Evolutionary conservation across 2,888 invertebrate species (phyloP), one percentile per base, ranked within the genome.

Genomic region (Metacarcinus magister): DNA sequence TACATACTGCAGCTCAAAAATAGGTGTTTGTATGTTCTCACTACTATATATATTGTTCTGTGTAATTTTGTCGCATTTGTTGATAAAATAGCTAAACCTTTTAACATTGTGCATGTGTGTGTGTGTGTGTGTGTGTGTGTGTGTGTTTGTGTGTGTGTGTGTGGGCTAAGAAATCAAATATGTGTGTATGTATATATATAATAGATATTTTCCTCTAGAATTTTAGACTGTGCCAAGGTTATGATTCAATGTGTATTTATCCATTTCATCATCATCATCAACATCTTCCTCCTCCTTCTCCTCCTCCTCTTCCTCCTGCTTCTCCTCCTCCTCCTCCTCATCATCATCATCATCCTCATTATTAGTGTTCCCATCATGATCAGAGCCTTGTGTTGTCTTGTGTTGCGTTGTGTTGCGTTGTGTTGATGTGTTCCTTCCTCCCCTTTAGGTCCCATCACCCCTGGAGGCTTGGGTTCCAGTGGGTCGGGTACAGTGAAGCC

Each of bases 401-500:
- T 92, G 92, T 44, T 60, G 28, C 39, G 23, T 3, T 92, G 92
- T 54, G 23, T 23, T 48, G 46, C 13, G 39, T 89, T 39, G 39
- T 92, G 92, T 44, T 60, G 28, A 67, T 4, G 23, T 93, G 54
- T 23, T 23, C n/a, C 23, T 32, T 19, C 44, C 39, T 5, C 23
- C 8, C 39, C 44, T 23, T 5, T 60, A 96, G 96, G 96, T 44
- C 60, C 95, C 39, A 93, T 96, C 43, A 96, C 96, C 28, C 96
- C 96, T 89, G 96, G 96, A 19, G 95, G 95, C 8, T 90, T 87
- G 32, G 96, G 95, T 13, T 95, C 96, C 48, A 94, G 96, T 46
- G 92, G 94, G n/a, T 95, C 95, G 43, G 96, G 96, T 28, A 95
- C 96, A n/a, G 93, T 96, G 16, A 96, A 96, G 89, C 96, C 96